phyloP scores from a whole-genome alignment of 2,888 invertebrate genomes.

The Nezara viridula region DNA sequence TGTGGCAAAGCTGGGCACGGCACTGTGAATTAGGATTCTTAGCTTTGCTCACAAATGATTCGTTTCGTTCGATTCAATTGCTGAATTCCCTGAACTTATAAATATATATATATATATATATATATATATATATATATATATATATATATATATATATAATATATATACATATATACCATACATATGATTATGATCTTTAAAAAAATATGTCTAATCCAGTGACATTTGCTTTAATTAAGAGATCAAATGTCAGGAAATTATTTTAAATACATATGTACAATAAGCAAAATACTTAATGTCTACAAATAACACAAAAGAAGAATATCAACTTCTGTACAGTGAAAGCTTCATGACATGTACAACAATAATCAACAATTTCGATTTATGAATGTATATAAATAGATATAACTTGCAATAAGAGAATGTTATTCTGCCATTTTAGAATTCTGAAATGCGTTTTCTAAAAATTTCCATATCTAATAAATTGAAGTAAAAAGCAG shows the following conservation, averaged over 20 bases:
- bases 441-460: neutral
- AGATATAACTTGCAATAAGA: neutral
- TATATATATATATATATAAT: neutral
- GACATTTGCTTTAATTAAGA: constrained; percentile 17
- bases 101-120: neutral
- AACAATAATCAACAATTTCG: constrained; percentile 10
- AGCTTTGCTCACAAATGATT: constrained; percentile 57
- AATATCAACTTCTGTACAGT: constrained; percentile 31
- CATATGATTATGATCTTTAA: neutral
- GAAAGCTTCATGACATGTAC: constrained; percentile 1
- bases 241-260: constrained; percentile 23
- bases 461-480: constrained; percentile 2
- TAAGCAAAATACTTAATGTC: constrained; percentile 33
- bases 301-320: constrained; percentile 27
- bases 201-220: constrained; percentile 16
- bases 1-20: constrained; percentile 57
- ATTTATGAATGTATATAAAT: neutral
- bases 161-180: neutral
- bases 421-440: neutral
- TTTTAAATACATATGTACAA: constrained; percentile 45
- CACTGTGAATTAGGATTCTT: neutral
- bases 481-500: neutral
- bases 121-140: neutral
- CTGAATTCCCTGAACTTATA: constrained; percentile 53
- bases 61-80: constrained; percentile 58